Conservation (phyloP, 2,888 invertebrate species). For the Sarcophaga subvicina region DNA sequence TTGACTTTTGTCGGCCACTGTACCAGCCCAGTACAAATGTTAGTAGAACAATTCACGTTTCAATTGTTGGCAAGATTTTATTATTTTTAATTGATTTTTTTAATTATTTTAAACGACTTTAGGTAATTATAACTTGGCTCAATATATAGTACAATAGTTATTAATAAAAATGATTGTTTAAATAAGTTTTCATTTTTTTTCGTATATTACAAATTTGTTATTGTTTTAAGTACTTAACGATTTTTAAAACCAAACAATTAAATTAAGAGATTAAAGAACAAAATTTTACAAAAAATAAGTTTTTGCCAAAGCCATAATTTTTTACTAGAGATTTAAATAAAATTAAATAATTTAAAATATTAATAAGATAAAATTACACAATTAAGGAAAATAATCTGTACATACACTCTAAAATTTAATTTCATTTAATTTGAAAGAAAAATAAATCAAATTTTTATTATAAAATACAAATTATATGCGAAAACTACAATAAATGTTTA, state of each 20-base stretch:
- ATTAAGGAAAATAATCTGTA: too few relatives aligned
- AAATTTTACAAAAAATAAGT: neutral
- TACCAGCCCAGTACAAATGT: constrained; percentile 37
- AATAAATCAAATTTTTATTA: too few relatives aligned
- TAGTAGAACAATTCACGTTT: constrained; percentile 43
- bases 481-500: too few relatives aligned
- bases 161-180: constrained; percentile 32
- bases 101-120: constrained; percentile 16
- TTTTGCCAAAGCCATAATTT: constrained; percentile 20
- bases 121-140: constrained; percentile 38
- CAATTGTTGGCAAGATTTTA: constrained; percentile 66
- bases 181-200: too few relatives aligned
- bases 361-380: too few relatives aligned
- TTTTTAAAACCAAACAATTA: constrained; percentile 56
- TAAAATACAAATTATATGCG: too few relatives aligned
- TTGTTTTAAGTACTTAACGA: constrained; percentile 66
- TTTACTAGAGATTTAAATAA: neutral
- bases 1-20: neutral
- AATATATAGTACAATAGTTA: constrained; percentile 42
- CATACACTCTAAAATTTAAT: too few relatives aligned
- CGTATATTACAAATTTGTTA: constrained; percentile 46
- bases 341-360: neutral
- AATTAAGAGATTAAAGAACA: constrained; percentile 24
- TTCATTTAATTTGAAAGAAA: too few relatives aligned
- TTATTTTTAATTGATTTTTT: constrained; percentile 11